A percentile compares a stretch with the other conserved stretches of the same genome.
These are phyloP conservation scores for Phainopepla nitens DNA, from an alignment of 2,113 vertebrate genomes.

Conservation along the genomic window DNA sequence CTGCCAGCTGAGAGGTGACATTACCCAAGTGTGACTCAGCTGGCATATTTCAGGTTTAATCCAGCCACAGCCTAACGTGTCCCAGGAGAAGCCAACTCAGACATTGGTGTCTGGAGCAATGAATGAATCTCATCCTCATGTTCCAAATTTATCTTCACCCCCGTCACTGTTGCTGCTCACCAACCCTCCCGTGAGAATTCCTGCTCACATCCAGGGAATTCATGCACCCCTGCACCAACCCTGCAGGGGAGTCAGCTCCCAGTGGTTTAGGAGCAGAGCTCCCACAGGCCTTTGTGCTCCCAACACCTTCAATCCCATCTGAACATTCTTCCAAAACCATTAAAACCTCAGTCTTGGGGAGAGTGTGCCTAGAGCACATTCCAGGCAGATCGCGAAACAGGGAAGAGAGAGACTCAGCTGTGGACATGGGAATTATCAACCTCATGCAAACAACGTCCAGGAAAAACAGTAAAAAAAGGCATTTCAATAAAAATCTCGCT, in stretches of 20 bases:
- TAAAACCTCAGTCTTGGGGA: background rate
- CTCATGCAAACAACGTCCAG: background rate
- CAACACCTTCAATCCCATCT: background rate
- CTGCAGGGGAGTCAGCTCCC: background rate
- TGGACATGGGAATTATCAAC: background rate
- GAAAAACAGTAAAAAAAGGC: background rate
- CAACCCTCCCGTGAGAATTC: background rate
- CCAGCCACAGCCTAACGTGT: background rate
- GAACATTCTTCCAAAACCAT: background rate
- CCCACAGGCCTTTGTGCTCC: accelerated
- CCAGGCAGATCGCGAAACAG: background rate
- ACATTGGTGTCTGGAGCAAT: background rate
- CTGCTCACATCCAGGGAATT: background rate
- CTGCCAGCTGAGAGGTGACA: background rate
- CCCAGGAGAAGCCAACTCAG: background rate
- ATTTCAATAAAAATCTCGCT: background rate
- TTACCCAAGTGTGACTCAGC: background rate
- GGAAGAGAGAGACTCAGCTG: background rate
- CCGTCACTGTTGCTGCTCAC: background rate
- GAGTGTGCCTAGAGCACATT: background rate
- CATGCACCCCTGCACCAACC: accelerated
- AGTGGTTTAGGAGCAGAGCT: background rate
- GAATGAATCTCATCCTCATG: background rate
- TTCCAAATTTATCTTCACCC: background rate
- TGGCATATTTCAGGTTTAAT: background rate